Evolutionary conservation across 1,140 invertebrate species (phyloP).

Genomic region (Ceratosolen fusciceps): DNA sequence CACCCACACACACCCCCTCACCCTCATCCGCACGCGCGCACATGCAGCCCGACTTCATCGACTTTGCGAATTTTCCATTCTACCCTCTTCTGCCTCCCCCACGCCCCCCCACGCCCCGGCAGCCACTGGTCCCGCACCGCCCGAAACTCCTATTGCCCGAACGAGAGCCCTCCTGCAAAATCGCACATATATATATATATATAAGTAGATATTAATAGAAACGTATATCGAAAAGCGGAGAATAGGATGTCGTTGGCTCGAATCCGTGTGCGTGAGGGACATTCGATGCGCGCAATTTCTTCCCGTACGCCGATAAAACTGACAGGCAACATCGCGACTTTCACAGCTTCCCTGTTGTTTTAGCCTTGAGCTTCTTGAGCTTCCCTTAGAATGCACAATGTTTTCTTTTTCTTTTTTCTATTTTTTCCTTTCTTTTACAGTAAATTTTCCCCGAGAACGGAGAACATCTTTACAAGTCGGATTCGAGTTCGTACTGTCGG

Average conservation of each 20-base stretch:
- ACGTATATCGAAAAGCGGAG: conserved; percentile 28
- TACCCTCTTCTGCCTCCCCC: not conserved
- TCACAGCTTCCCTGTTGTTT: not conserved
- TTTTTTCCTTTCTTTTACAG: not conserved
- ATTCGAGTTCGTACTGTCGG: not conserved
- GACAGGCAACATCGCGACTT: conserved; percentile 1
- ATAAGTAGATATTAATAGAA: conserved; percentile 47
- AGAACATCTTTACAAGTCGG: not conserved
- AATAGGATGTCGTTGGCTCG: not conserved
- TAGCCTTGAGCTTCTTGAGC: not conserved
- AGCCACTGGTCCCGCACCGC: no score
- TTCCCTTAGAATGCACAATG: no score
- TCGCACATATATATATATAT: conserved; percentile 35
- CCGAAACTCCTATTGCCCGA: no score
- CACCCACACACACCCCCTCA: not conserved
- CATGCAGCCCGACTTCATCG: not conserved
- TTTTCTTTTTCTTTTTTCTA: not conserved
- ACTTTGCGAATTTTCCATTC: not conserved
- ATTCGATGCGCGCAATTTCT: conserved; percentile 13
- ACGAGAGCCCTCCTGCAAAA: conserved; percentile 15
- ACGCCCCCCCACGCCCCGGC: not conserved
- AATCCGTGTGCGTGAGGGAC: conserved; percentile 2
- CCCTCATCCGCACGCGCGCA: not conserved
- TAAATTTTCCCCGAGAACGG: not conserved
- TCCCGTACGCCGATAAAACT: conserved; percentile 30